These are phyloP conservation scores for Plutella xylostella DNA, from an alignment of 2,888 invertebrate species.

Conservation along the genomic window DNA sequence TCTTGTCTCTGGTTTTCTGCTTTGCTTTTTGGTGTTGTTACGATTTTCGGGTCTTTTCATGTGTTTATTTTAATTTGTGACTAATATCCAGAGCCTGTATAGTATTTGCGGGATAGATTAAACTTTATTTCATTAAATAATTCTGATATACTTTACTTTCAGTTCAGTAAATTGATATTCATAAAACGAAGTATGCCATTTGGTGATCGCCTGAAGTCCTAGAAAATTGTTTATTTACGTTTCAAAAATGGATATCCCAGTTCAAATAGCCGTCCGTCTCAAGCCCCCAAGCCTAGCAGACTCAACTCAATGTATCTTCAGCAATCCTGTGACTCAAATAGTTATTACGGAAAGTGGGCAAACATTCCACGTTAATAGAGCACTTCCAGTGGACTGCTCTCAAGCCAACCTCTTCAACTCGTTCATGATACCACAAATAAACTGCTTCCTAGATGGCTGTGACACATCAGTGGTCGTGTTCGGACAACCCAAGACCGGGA, in stretches of 20 bases:
- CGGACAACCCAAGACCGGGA: constrained; percentile 76
- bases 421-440: constrained; percentile 74
- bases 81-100: too few relatives aligned
- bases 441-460: constrained; percentile 77
- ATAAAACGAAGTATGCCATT: too few relatives aligned
- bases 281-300: constrained; percentile 70
- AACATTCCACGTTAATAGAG: constrained; percentile 63
- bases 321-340: constrained; percentile 69
- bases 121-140: too few relatives aligned
- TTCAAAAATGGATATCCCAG: constrained; percentile 80
- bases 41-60: too few relatives aligned
- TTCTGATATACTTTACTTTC: too few relatives aligned
- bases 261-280: constrained; percentile 78
- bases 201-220: too few relatives aligned
- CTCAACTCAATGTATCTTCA: constrained; percentile 69
- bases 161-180: too few relatives aligned
- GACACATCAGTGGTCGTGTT: constrained; percentile 80
- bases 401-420: constrained; percentile 74
- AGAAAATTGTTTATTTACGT: too few relatives aligned
- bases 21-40: too few relatives aligned
- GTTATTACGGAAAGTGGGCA: constrained; percentile 72
- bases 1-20: too few relatives aligned
- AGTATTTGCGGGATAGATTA: too few relatives aligned
- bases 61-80: too few relatives aligned
- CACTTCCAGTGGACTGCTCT: constrained; percentile 69